Evolutionary conservation across 2,888 invertebrate species (phyloP), one percentile per base, ranked within the genome.

Genomic region (Dolichopus griseipennis): DNA sequence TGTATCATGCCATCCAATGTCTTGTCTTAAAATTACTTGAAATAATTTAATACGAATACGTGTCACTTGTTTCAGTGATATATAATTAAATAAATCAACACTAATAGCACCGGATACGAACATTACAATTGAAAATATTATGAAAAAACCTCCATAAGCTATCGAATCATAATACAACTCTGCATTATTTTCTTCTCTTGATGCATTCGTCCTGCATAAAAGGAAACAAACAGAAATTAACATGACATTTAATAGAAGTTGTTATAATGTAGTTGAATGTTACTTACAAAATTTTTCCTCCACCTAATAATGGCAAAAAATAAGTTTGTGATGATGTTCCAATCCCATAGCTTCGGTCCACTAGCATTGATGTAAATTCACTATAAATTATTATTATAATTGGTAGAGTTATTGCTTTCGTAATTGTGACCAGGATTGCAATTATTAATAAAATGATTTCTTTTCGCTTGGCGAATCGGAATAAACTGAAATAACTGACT

Each of bases 1-100:
- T 64, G 87, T 82, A 76, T 90, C 90, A 75, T 89, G 90, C 90
- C 90, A 90, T 22, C 86, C 80, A 74, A 90, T 88, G 71, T 90
- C 90, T 79, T 90, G 90, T 10, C 88, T 83, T 52, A 90, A 83
- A 0, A 90, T 86, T 0, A 89, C 82, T 71, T 83, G 80, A 8
- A 90, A 83, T 69, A 89, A 87, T 73, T 81, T 83, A 66, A 82
- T 83, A 66, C 90, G 85, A 70, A 90, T 84, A 74, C 87, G 82
- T 33, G 85, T 84, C 64, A 86, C 86, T 82, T 88, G 88, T 72
- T 83, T 84, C 62, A 88, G 81, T 0, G 90, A 89, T 4, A 86
- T 83, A 72, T 86, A 83, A 76, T 90, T 90, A 73, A 90, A 85
- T 8, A 88, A 79, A 73, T 89, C 87, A 0, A 90, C 87, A 68